Evolutionary conservation across 2,113 vertebrate genomes (phyloP).

Genomic region (Symphodus melops): DNA sequence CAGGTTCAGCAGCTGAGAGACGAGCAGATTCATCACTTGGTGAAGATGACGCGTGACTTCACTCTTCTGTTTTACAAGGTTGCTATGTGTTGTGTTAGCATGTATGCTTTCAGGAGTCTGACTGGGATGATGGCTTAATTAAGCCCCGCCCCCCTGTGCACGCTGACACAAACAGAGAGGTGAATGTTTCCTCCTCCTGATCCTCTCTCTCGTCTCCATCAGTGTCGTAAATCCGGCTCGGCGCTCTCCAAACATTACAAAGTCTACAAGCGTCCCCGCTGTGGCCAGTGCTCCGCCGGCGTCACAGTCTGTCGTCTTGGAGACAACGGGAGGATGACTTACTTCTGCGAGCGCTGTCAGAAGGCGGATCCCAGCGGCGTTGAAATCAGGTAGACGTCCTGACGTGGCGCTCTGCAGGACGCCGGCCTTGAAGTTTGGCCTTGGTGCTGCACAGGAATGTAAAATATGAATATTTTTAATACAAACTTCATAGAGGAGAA

Average conservation of each 20-base stretch:
- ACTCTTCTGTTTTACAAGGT: conserved; percentile 95
- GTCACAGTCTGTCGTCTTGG: conserved; percentile 92
- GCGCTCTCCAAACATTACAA: conserved; percentile 88
- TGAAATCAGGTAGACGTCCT: conserved; percentile 82
- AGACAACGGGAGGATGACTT: conserved; percentile 91
- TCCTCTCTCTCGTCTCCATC: conserved; percentile 41
- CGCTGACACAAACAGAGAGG: neutral
- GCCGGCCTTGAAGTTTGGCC: neutral
- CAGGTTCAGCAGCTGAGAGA: conserved; percentile 89
- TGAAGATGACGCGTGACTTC: conserved; percentile 94
- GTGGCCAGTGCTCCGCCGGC: conserved; percentile 83
- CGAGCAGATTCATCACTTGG: conserved; percentile 85
- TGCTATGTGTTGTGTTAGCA: neutral
- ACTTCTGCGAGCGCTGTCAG: conserved; percentile 92
- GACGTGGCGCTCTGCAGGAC: conserved; percentile 1
- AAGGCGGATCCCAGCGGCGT: conserved; percentile 81
- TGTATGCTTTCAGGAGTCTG: neutral
- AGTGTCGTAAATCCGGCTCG: conserved; percentile 89
- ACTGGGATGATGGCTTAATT: neutral
- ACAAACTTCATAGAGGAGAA: no score
- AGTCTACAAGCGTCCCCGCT: conserved; percentile 89
- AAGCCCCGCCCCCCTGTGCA: conserved; percentile 7
- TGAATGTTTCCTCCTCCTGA: conserved; percentile 13
- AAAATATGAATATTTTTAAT: no score
- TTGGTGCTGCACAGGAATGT: neutral